Evolutionary conservation across 2,797 vertebrate genomes (phyloP), one percentile per base, ranked within the genome.

Genomic region (Hybognathus amarus): DNA sequence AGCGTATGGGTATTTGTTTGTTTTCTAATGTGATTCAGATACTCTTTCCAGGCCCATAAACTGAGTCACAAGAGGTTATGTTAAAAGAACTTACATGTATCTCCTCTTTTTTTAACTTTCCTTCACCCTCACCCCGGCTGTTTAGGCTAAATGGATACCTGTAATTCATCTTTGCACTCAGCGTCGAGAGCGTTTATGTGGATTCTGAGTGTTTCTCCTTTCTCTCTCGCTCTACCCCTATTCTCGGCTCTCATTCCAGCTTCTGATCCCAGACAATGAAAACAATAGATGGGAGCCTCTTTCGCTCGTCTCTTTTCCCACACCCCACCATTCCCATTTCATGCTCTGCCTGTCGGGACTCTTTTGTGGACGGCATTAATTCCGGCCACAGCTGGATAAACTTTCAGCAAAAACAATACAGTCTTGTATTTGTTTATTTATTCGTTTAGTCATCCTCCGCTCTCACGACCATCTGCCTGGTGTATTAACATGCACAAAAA

Each of bases 271-370:
- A 94, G 93, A 95, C 94, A 95, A 95, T 94, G 92, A 93, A 94
- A 93, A 95, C 93, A 94, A 94, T 95, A 90, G 86, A 84, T 61
- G 74, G 84, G 84, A 87, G 83, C 86, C 85, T 85, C 86, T 82
- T 69, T 87, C 42, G 54, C 80, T 63, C 68, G 15, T 79, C 64
- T 66, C 69, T 85, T 83, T 82, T 86, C 82, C 83, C 81, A 86
- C 83, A 86, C 80, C 79, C 79, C 93, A 94, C 93, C 92, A 94
- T 95, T 95, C 95, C 94, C 93, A 95, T 96, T 96, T 96, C 94
- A 95, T 92, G 93, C 92, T 92, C 94, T 92, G 95, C 93, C 95
- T 96, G 94, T 93, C 90, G 93, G 92, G 91, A 82, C 85, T 86
- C 83, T 84, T 95, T 91, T 93, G 94, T 93, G 67, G 80, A 45